These are phyloP conservation scores for Drosophila buzzatii DNA, from an alignment of 2,888 invertebrate species.

Conservation along the genomic window DNA sequence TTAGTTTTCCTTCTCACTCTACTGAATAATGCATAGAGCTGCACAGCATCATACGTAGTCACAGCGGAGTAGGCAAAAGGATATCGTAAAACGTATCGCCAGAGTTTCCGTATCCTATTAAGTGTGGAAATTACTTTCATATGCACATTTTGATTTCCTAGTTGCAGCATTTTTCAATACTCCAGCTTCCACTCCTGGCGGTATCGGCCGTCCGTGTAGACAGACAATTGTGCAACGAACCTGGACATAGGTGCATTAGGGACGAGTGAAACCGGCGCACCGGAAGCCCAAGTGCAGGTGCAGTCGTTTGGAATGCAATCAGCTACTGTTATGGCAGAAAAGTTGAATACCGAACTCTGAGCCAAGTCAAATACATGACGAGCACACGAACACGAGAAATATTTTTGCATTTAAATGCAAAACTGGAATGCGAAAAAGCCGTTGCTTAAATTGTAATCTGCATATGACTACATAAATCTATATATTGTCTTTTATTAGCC, in stretches of 20 bases:
- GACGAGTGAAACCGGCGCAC: conserved; percentile 15
- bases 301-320: conserved; percentile 44
- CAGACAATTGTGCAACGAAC: conserved; percentile 32
- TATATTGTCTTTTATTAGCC: not conserved
- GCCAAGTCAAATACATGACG: conserved; percentile 2
- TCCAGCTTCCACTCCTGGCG: conserved; percentile 32
- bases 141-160: conserved; percentile 80
- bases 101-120: conserved; percentile 78
- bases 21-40: conserved; percentile 63
- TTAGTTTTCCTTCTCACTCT: conserved; percentile 5
- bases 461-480: not conserved
- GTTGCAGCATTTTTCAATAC: conserved; percentile 54
- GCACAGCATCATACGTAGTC: conserved; percentile 54
- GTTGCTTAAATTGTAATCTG: not conserved
- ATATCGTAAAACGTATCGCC: conserved; percentile 77
- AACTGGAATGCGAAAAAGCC: not conserved
- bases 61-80: conserved; percentile 50
- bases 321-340: conserved; percentile 23
- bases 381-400: not conserved
- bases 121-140: conserved; percentile 79
- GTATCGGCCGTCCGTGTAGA: conserved; percentile 23
- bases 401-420: conserved; percentile 3
- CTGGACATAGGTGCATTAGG: conserved; percentile 17
- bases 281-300: conserved; percentile 39
- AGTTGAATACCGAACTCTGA: conserved; percentile 11